Evolutionary conservation across 2,797 vertebrate species (phyloP), one percentile per base, ranked within the genome.

Genomic region (Sebastes matsubarae): DNA sequence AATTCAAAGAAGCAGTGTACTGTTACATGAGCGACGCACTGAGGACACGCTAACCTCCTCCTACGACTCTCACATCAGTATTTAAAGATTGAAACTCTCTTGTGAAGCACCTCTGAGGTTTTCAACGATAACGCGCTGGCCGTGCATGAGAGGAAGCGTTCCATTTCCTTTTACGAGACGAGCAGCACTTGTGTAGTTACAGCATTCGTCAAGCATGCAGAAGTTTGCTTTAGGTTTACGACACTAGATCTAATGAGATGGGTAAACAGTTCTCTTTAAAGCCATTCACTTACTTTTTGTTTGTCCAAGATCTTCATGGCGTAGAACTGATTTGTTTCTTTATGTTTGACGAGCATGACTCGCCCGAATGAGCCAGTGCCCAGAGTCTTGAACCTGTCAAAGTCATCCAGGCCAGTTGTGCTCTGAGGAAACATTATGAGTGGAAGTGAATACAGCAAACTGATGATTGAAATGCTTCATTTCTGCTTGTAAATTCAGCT

Each of bases 261-360:
- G 4, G 9, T n/a, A 30, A 63, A 65, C 1, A 25, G 22, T 14
- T 63, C 75, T 36, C 57, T 79, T 72, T 8, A 61, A 72, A 76
- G 68, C 2, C 2, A 1, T 13, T 2, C 0, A 95, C 97, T 86
- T 86, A 99, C 98, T 96, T 99, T 99, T 91, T 99, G 97, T 96
- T 99, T 99, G 95, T 99, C 98, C 96, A 99, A 94, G 94, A 99
- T 98, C 96, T 99, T 99, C 98, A 99, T 99, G 88, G 99, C 98
- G 61, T 97, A 98, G 97, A 98, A 98, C 95, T 98, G 97, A 89
- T 98, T 98, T 68, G 97, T 97, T 94, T 95, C 96, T 97, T 97
- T 99, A 93, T 99, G 98, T 92, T 98, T 99, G 93, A 99, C 99
- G 82, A 99, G 94, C 98, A 99, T 98, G 81, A 99, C 99, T 93